Evolutionary conservation across 2,113 vertebrate genomes (phyloP).

Genomic region (Todiramphus chloris): DNA sequence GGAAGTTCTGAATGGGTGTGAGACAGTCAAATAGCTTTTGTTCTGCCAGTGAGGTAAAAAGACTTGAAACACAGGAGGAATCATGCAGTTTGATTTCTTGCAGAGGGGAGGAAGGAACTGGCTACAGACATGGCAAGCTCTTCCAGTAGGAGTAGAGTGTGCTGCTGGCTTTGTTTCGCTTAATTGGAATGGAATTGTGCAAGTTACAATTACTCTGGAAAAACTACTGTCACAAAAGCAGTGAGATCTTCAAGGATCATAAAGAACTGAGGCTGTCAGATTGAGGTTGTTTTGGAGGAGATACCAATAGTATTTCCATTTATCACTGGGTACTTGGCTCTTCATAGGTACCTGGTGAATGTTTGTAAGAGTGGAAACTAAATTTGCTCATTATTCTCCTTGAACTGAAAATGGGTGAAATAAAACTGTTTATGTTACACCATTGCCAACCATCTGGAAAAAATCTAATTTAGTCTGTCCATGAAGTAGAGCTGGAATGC

Average conservation of each 20-base stretch:
- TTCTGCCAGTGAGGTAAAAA: not conserved
- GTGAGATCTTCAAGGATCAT: not conserved
- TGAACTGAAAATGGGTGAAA: not conserved
- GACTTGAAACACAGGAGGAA: not conserved
- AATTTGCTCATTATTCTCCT: not conserved
- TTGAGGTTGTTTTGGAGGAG: constrained; percentile 42
- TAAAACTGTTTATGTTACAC: not conserved
- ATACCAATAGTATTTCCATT: not conserved
- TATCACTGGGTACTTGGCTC: not conserved
- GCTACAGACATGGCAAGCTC: not conserved
- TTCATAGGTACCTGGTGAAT: not conserved
- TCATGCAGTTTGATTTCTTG: not conserved
- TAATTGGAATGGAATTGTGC: constrained; percentile 53
- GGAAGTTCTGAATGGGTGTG: not conserved
- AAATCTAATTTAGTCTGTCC: not conserved
- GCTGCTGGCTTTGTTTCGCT: constrained; percentile 38
- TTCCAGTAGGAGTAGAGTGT: not conserved
- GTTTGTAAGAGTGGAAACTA: not conserved
- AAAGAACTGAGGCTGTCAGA: constrained; percentile 44
- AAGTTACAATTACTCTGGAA: constrained; percentile 43
- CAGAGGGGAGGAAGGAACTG: not conserved
- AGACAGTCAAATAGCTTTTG: not conserved
- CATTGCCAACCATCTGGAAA: constrained; percentile 35
- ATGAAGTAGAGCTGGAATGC: not conserved
- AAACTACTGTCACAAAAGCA: constrained; percentile 7